Conservation (phyloP, 2,113 vertebrate species). For the Hippocampus mohnikei region DNA sequence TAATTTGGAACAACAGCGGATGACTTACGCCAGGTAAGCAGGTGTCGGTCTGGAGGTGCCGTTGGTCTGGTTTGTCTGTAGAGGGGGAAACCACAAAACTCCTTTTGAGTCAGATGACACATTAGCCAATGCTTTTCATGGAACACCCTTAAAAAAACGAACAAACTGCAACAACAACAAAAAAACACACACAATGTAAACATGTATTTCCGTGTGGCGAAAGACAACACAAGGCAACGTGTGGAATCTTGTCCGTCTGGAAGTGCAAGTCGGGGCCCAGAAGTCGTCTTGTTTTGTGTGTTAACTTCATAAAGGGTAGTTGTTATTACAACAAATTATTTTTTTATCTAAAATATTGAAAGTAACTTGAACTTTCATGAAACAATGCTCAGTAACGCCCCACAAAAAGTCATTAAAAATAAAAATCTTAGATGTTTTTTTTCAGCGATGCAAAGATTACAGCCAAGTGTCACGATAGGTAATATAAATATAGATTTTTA, state of each 20-base stretch:
- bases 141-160: background rate
- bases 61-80: conserved; percentile 78
- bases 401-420: no score
- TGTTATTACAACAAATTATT: no score
- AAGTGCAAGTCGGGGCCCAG: conserved; percentile 37
- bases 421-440: no score
- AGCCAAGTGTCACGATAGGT: no score
- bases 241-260: conserved; percentile 53
- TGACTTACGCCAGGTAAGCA: conserved; percentile 82
- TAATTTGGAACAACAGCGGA: background rate
- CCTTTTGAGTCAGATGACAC: background rate
- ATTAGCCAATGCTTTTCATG: background rate
- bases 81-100: conserved; percentile 28
- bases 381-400: no score
- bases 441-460: no score
- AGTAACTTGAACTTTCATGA: no score
- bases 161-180: background rate
- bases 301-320: no score
- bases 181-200: background rate
- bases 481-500: no score
- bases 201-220: background rate
- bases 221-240: background rate
- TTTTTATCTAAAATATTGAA: no score
- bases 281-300: background rate
- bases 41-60: conserved; percentile 78